phyloP scores from a whole-genome alignment of 2,888 invertebrate genomes.

The Dryococelus australis region DNA sequence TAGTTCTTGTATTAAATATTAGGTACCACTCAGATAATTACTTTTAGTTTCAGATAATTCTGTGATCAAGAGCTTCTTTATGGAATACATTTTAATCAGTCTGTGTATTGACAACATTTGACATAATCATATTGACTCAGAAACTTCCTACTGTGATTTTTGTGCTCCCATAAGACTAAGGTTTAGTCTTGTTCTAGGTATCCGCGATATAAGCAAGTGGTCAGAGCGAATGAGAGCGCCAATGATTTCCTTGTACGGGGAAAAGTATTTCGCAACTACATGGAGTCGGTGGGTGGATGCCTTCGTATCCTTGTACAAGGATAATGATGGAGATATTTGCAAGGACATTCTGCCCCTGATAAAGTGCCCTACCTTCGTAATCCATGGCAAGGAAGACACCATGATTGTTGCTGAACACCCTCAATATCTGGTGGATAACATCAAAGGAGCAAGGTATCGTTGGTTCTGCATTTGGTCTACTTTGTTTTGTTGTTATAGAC shows the following conservation, averaged over 20 bases:
- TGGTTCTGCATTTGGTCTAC: too few species aligned
- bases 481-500: too few species aligned
- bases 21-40: too few species aligned
- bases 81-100: too few species aligned
- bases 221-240: constrained; percentile 79
- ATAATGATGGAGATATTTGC: constrained; percentile 77
- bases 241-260: constrained; percentile 76
- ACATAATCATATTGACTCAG: too few species aligned
- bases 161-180: too few species aligned
- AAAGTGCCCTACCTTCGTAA: constrained; percentile 77
- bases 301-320: constrained; percentile 64
- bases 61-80: too few species aligned
- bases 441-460: constrained; percentile 69
- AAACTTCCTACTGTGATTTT: too few species aligned
- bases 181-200: constrained; percentile 58
- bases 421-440: constrained; percentile 72
- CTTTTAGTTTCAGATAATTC: too few species aligned
- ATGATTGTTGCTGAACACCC: constrained; percentile 79
- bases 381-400: constrained; percentile 86
- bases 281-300: constrained; percentile 80
- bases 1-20: too few species aligned
- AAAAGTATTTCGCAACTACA: constrained; percentile 70
- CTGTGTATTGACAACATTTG: too few species aligned
- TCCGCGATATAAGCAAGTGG: constrained; percentile 79
- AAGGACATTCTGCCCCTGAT: constrained; percentile 69